Evolutionary conservation across 2,797 vertebrate genomes (phyloP).

Genomic region (Poeciliopsis gracilis): DNA sequence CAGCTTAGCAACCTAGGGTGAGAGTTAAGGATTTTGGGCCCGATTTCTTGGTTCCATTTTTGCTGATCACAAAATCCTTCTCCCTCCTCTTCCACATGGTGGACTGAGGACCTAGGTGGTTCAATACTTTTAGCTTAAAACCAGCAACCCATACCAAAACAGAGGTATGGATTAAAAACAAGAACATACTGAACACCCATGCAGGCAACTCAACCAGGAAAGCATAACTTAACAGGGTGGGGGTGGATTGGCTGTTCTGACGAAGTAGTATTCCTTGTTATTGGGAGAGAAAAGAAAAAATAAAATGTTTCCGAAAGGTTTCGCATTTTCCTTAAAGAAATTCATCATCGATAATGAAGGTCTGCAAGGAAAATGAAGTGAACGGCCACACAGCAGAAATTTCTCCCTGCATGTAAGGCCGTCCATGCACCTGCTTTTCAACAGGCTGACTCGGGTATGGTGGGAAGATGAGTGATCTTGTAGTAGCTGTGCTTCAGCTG

Average conservation of each 20-base stretch:
- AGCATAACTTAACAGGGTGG: slow-evolving; percentile 55
- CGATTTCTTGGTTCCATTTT: slow-evolving; percentile 86
- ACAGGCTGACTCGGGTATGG: slow-evolving; percentile 89
- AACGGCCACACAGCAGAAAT: slow-evolving; percentile 36
- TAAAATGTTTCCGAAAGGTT: slow-evolving; percentile 29
- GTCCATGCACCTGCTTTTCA: slow-evolving; percentile 69
- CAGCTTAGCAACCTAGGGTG: slow-evolving; percentile 86
- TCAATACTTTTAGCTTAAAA: slow-evolving; percentile 85
- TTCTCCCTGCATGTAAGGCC: slow-evolving; percentile 30
- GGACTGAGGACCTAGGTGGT: slow-evolving; percentile 91
- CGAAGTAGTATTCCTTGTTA: slow-evolving; percentile 52
- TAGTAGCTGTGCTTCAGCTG: slow-evolving; percentile 96
- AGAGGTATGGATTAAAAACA: slow-evolving; percentile 75
- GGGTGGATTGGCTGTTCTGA: slow-evolving; percentile 38
- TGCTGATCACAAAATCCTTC: slow-evolving; percentile 86
- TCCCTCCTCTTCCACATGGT: slow-evolving; percentile 90
- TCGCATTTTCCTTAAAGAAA: slow-evolving; percentile 67
- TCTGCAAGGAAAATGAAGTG: slow-evolving; percentile 69
- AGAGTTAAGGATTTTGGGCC: slow-evolving; percentile 87
- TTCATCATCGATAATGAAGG: slow-evolving; percentile 63
- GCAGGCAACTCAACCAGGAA: slow-evolving; percentile 66
- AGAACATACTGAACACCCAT: slow-evolving; percentile 79
- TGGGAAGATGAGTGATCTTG: slow-evolving; percentile 93
- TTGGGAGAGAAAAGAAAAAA: slow-evolving; percentile 40
- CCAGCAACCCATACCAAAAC: slow-evolving; percentile 78